These are phyloP conservation scores for Cheilosia pagana DNA, from an alignment of 2,888 invertebrate species.

Conservation along the genomic window DNA sequence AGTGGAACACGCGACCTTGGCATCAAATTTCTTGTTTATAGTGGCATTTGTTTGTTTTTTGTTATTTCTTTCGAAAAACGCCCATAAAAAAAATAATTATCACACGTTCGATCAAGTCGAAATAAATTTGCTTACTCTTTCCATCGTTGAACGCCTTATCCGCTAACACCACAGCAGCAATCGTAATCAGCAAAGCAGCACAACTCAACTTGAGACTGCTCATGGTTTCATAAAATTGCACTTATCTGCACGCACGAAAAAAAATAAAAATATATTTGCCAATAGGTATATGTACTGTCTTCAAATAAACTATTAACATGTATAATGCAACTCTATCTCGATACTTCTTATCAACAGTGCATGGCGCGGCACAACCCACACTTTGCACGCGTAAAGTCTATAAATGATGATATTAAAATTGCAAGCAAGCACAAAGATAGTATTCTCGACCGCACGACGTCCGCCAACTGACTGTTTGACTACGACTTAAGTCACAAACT, in stretches of 20 bases:
- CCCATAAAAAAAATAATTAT: constrained; percentile 40
- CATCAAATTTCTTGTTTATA: constrained; percentile 3
- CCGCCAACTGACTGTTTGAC: constrained; percentile 55
- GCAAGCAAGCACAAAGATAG: constrained; percentile 10
- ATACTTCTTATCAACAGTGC: constrained; percentile 37
- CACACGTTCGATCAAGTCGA: constrained; percentile 1
- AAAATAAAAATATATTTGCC: neutral
- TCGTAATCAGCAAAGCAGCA: constrained; percentile 24
- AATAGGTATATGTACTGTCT: neutral
- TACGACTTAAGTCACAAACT: constrained; percentile 56
- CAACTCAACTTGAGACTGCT: constrained; percentile 14
- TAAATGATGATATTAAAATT: neutral
- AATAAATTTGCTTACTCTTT: constrained; percentile 54
- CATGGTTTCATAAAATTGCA: constrained; percentile 30
- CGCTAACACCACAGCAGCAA: constrained; percentile 22
- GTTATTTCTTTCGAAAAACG: constrained; percentile 13
- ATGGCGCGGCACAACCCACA: neutral
- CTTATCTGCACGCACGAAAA: constrained; percentile 19
- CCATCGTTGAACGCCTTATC: constrained; percentile 51
- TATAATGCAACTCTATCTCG: constrained; percentile 5
- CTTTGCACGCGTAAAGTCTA: constrained; percentile 2
- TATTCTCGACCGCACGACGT: constrained; percentile 49
- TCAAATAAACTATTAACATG: neutral
- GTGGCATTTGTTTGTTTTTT: neutral
- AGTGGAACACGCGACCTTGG: constrained; percentile 10